Percentiles rank a stretch among this genome's conserved stretches.
Evolutionary conservation across 2,113 vertebrate species (phyloP).

Genomic region (Myotis brandtii): DNA sequence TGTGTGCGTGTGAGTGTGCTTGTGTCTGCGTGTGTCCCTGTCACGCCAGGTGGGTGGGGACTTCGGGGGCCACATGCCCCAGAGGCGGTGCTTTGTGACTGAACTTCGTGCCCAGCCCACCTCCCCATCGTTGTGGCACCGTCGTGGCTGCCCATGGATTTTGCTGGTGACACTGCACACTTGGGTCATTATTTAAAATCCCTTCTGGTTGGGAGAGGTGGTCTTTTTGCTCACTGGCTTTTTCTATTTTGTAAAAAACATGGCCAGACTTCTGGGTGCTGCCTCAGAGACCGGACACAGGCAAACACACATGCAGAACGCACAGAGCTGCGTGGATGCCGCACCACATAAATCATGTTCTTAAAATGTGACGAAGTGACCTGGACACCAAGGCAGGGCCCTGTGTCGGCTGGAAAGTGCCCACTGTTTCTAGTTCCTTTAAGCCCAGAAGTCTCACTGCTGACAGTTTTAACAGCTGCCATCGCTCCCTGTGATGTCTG

Average conservation of each 20-base stretch:
- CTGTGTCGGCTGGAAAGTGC: not conserved
- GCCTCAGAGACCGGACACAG: not conserved
- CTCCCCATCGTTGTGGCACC: rapidly evolving
- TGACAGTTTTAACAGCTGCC: not conserved
- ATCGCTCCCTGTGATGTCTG: not conserved
- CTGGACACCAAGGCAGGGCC: not conserved
- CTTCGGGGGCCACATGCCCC: not conserved
- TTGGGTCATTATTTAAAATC: not conserved
- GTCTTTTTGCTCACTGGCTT: not conserved
- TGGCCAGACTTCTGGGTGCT: not conserved
- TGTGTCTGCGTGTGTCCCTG: not conserved
- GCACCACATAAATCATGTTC: rapidly evolving
- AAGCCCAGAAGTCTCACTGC: not conserved
- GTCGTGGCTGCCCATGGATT: not conserved
- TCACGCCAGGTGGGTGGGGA: rapidly evolving
- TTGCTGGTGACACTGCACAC: not conserved
- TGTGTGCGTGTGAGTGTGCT: rapidly evolving
- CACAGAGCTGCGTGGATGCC: rapidly evolving
- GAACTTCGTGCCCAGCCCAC: rapidly evolving
- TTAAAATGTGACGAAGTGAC: not conserved
- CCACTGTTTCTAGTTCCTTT: not conserved
- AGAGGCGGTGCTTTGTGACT: not conserved
- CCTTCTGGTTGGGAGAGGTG: not conserved
- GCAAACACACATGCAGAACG: rapidly evolving
- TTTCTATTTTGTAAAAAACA: not conserved